Percentiles rank a stretch among this genome's conserved stretches.
Evolutionary conservation across 2,888 invertebrate genomes (phyloP).

Genomic region (Rhamphomyia laevipes): DNA sequence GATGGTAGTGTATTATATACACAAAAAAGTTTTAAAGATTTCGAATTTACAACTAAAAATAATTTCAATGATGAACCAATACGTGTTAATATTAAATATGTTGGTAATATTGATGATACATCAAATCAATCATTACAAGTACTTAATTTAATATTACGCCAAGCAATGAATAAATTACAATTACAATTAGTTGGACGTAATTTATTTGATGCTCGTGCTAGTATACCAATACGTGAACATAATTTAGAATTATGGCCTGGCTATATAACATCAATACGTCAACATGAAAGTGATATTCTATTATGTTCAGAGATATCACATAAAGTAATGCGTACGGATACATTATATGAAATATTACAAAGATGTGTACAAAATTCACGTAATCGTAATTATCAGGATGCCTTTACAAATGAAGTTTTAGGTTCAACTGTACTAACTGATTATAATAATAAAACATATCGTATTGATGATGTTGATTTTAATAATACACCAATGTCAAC

Average conservation of each 20-base stretch:
- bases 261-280: conserved; percentile 71
- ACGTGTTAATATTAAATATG: conserved; percentile 46
- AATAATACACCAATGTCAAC: conserved; percentile 43
- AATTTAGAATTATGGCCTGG: conserved; percentile 72
- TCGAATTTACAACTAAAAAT: conserved; percentile 46
- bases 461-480: conserved; percentile 64
- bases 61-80: conserved; percentile 43
- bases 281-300: conserved; percentile 63
- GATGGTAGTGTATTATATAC: conserved; percentile 64
- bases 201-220: conserved; percentile 56
- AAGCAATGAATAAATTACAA: conserved; percentile 41
- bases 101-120: conserved; percentile 50
- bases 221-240: conserved; percentile 50
- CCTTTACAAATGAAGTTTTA: conserved; percentile 43
- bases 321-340: conserved; percentile 72
- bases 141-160: conserved; percentile 65
- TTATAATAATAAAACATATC: conserved; percentile 53
- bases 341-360: conserved; percentile 50
- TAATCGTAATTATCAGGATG: conserved; percentile 40
- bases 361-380: conserved; percentile 41
- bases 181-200: conserved; percentile 60
- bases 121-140: conserved; percentile 63
- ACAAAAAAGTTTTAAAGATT: conserved; percentile 38
- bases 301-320: conserved; percentile 70
- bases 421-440: conserved; percentile 55